A percentile compares a stretch with the other conserved stretches of the same genome.
These are phyloP conservation scores for Glaucidium brasilianum DNA, from an alignment of 2,113 vertebrate genomes.

Conservation along the genomic window DNA sequence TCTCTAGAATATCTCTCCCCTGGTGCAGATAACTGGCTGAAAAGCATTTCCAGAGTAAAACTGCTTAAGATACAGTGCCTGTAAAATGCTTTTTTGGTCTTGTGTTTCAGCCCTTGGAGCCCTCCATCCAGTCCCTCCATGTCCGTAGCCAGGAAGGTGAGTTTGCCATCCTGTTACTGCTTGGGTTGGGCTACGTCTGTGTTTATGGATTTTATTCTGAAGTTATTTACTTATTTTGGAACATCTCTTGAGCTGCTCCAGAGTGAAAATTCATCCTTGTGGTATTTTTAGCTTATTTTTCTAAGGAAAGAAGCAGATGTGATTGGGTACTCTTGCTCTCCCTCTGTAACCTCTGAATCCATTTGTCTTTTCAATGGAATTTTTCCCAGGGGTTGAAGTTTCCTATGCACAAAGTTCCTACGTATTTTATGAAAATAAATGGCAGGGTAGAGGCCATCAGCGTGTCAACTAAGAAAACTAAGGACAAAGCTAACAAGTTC, in stretches of 20 bases:
- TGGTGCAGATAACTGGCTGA: background rate
- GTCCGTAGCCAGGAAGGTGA: constrained; percentile 12
- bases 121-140: background rate
- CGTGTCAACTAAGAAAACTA: background rate
- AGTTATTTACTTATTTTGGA: constrained; percentile 13
- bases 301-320: background rate
- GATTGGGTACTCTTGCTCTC: constrained; percentile 41
- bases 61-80: background rate
- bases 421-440: background rate
- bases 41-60: background rate
- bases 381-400: constrained; percentile 11
- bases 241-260: constrained; percentile 9
- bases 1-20: background rate
- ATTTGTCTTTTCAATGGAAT: constrained; percentile 31
- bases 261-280: constrained; percentile 25
- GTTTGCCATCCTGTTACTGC: background rate
- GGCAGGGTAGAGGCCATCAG: background rate
- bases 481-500: background rate
- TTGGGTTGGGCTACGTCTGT: background rate
- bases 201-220: background rate
- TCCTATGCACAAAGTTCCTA: background rate
- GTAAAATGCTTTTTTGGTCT: background rate
- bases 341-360: constrained; percentile 25
- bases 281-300: constrained; percentile 65
- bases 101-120: constrained; percentile 11